Evolutionary conservation across 2,888 invertebrate species (phyloP).

Genomic region (Hemistola chrysoprasaria): DNA sequence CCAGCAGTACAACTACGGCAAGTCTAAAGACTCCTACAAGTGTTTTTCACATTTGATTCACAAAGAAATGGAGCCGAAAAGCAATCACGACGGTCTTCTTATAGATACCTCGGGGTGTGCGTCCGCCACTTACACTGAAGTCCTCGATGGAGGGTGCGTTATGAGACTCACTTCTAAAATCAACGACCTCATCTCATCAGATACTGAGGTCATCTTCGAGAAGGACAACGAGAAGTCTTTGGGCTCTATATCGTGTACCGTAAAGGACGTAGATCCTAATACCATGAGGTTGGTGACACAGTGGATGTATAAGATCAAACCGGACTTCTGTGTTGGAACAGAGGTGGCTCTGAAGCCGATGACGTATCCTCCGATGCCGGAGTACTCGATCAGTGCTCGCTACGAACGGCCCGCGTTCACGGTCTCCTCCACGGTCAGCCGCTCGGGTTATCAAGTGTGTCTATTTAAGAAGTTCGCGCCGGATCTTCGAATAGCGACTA

Average conservation of each 20-base stretch:
- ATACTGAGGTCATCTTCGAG: conserved; percentile 65
- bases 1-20: conserved; percentile 70
- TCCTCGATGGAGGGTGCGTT: conserved; percentile 52
- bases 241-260: conserved; percentile 52
- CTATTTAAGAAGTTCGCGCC: conserved; percentile 61
- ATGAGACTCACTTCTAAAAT: conserved; percentile 67
- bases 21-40: conserved; percentile 59
- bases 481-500: conserved; percentile 61
- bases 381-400: conserved; percentile 62
- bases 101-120: conserved; percentile 66
- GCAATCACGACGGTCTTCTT: conserved; percentile 53
- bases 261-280: conserved; percentile 66
- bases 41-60: conserved; percentile 60
- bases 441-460: conserved; percentile 62
- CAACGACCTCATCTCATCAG: conserved; percentile 65
- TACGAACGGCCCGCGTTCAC: conserved; percentile 54
- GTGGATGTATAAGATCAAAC: conserved; percentile 61
- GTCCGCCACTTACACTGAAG: conserved; percentile 63
- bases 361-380: conserved; percentile 47
- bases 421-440: conserved; percentile 62
- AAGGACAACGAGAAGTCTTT: conserved; percentile 53
- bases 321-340: conserved; percentile 59
- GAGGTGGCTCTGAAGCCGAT: conserved; percentile 61
- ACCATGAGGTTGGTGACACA: conserved; percentile 61
- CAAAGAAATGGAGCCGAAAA: conserved; percentile 63